A percentile compares a stretch with the other conserved stretches of the same genome.
These are phyloP conservation scores for Loriculus beryllinus DNA, from an alignment of 2,797 vertebrate genomes.

Conservation along the genomic window DNA sequence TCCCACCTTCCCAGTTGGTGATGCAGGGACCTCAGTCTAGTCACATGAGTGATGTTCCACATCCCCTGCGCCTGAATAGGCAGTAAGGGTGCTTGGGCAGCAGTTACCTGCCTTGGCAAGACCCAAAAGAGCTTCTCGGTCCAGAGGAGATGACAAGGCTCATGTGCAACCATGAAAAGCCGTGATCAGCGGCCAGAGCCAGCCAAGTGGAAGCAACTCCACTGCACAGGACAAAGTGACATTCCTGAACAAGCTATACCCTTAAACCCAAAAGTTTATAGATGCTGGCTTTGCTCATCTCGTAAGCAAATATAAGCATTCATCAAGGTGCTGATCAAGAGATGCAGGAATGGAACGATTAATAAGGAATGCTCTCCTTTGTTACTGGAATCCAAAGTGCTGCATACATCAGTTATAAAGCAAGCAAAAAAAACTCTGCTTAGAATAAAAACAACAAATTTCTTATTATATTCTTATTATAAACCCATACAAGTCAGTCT, in stretches of 20 bases:
- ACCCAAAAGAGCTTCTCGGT: neutral
- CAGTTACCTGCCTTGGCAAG: neutral
- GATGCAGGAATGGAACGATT: neutral
- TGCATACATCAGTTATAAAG: neutral
- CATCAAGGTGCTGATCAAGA: neutral
- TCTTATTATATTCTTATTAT: neutral
- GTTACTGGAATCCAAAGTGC: neutral
- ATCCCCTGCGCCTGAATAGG: neutral
- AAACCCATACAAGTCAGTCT: slow-evolving; percentile 7
- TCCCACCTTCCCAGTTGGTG: neutral
- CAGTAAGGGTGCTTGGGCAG: neutral
- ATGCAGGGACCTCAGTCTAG: neutral
- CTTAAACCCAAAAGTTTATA: neutral
- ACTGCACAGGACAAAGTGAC: neutral
- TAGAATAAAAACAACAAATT: neutral
- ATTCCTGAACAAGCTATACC: neutral
- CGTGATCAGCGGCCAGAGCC: neutral
- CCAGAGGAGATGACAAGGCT: neutral
- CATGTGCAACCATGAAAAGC: neutral
- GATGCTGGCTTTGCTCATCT: neutral
- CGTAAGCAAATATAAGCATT: neutral
- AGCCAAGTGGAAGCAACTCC: neutral
- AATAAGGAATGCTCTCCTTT: neutral
- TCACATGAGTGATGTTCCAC: rapidly evolving
- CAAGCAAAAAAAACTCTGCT: neutral